Evolutionary conservation across 2,113 vertebrate species (phyloP), one percentile per base, ranked within the genome.

Genomic region (Cebus imitator): DNA sequence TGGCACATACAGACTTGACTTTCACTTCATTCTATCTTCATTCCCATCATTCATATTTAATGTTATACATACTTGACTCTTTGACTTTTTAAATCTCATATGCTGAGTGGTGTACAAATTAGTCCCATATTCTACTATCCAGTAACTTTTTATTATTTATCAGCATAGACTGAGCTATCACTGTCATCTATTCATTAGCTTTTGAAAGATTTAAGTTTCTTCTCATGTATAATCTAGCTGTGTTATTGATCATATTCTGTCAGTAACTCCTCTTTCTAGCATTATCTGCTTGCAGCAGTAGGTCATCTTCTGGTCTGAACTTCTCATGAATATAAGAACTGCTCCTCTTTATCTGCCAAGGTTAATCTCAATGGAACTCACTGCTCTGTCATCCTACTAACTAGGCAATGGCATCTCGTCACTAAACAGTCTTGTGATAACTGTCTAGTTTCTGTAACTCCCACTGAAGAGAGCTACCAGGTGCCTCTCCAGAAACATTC

Each of bases 1-100:
- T 32, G 61, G 40, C 5, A 57, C 30, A 45, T 61, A 84, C 8
- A 83, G 35, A 81, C 48, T 96, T 96, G 66, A 97, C 90, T 98
- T 95, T 73, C 72, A 35, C 32, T 72, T 84, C 14, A 8, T 68
- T 68, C 40, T 43, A n/a, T 50, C n/a, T 89, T 95, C 89, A 52
- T 94, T 89, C 87, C 64, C 76, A 55, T 93, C 78, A 75, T 98
- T 95, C 73, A 35, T 79, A 96, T 97, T 97, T 98, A 97, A 96
- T 95, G 80, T 76, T 91, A 85, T 16, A 80, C 5, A 76, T 48
- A 37, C 50, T 91, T 78, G 89, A 78, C 50, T 96, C 50, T 3
- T 58, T 82, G 61, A 94, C 80, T 87, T n/a, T 73, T 91, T 76
- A 68, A 66, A 97, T 98, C 81, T 96, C 2, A 0, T 72, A 81